Percentiles rank a stretch among this genome's conserved stretches.
Conservation (phyloP, 2,888 invertebrate species). For the Slavum lentiscoides region DNA sequence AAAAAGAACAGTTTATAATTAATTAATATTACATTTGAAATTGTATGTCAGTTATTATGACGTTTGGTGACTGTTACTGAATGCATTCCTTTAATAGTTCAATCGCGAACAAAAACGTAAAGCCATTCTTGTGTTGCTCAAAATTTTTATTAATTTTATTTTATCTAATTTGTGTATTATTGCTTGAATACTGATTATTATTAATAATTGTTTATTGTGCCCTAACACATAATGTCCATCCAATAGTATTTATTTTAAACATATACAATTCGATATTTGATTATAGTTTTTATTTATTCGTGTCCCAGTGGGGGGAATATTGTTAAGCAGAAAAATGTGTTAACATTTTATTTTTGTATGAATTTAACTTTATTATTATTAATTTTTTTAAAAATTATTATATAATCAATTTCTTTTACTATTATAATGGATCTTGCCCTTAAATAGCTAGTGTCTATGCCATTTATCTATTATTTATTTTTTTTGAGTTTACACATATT, state of each 20-base stretch:
- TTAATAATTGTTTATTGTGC: constrained; percentile 8
- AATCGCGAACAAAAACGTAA: constrained; percentile 18
- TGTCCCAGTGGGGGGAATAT: constrained; percentile 15
- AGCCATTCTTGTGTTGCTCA: constrained; percentile 37
- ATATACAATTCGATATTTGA: background rate
- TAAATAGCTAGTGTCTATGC: background rate
- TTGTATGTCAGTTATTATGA: background rate
- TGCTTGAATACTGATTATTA: constrained; percentile 4
- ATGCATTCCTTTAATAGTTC: constrained; percentile 29
- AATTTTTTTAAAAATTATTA: background rate
- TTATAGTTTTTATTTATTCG: constrained; percentile 36
- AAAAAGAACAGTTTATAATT: background rate
- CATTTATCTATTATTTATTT: background rate
- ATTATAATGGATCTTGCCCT: constrained; percentile 40
- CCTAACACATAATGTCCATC: constrained; percentile 37
- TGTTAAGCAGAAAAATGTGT: constrained; percentile 22
- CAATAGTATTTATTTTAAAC: constrained; percentile 29
- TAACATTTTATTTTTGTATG: constrained; percentile 46
- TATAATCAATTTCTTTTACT: constrained; percentile 12
- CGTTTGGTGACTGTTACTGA: background rate
- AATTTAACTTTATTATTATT: background rate
- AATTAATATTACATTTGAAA: background rate
- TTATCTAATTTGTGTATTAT: constrained; percentile 23
- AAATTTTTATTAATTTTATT: constrained; percentile 23
- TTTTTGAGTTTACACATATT: background rate